These are phyloP conservation scores for Microcebus griseorufus DNA, from an alignment of 2,113 vertebrate species.

Conservation along the genomic window DNA sequence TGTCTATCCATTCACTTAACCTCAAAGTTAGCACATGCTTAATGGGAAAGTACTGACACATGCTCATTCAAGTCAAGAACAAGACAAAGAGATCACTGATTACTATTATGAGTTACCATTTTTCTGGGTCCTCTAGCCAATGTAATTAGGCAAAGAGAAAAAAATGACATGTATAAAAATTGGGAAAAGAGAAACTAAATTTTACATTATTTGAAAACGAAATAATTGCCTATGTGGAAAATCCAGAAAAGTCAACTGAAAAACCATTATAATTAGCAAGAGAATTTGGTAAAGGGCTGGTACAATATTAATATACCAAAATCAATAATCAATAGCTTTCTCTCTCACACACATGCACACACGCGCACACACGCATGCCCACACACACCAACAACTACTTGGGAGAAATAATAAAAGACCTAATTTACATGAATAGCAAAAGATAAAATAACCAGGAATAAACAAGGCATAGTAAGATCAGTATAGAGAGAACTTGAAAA, in stretches of 20 bases:
- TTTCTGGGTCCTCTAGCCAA: neutral
- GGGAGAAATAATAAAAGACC: neutral
- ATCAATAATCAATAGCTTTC: constrained; percentile 23
- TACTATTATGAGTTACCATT: neutral
- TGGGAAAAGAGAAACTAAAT: neutral
- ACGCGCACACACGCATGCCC: too few species aligned
- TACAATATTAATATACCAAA: neutral
- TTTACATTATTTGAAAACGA: constrained; percentile 28
- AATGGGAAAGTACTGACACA: neutral
- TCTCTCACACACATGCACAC: neutral
- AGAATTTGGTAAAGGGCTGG: neutral
- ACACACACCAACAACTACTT: neutral
- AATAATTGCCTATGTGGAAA: neutral
- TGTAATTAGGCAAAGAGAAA: neutral
- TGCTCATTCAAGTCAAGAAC: neutral
- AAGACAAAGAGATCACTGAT: neutral
- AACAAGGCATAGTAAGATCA: neutral
- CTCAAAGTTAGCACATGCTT: neutral
- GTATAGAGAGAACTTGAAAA: neutral
- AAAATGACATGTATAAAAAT: neutral
- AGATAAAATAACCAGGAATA: neutral
- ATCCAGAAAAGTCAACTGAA: neutral
- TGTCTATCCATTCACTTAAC: neutral
- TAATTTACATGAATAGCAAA: neutral
- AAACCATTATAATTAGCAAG: constrained; percentile 9